Evolutionary conservation across 2,113 vertebrate genomes (phyloP).

Genomic region (Calonectris borealis): DNA sequence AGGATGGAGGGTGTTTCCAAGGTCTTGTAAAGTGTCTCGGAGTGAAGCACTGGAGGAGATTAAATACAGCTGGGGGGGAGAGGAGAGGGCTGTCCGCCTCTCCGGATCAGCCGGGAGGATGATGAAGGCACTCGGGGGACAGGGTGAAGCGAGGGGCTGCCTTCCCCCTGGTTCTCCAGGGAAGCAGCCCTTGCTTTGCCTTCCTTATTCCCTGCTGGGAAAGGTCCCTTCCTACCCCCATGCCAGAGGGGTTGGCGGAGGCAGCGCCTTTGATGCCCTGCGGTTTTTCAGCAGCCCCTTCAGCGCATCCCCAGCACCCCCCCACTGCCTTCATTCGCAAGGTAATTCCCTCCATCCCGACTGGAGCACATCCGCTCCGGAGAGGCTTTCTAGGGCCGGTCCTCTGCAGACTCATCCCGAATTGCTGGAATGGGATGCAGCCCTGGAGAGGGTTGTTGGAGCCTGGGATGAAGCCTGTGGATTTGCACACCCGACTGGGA

Average conservation of each 20-base stretch:
- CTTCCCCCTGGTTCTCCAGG: not conserved
- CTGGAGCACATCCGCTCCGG: rapidly evolving
- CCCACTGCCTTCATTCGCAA: not conserved
- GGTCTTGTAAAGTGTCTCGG: not conserved
- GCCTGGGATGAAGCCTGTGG: not conserved
- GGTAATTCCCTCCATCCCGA: not conserved
- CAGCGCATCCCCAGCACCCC: not conserved
- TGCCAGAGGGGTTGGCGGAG: not conserved
- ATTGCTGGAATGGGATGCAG: not conserved
- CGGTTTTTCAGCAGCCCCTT: not conserved
- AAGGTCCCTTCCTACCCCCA: not conserved
- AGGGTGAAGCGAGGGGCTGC: not conserved
- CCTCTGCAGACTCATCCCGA: rapidly evolving
- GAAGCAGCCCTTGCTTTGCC: not conserved
- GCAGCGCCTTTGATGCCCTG: not conserved
- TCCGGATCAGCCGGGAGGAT: not conserved
- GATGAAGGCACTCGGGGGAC: not conserved
- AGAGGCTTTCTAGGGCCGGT: not conserved
- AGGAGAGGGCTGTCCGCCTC: not conserved
- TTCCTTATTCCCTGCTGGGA: not conserved
- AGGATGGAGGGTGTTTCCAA: not conserved
- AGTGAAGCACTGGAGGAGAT: not conserved
- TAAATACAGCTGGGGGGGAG: not conserved
- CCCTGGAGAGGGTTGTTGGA: not conserved
- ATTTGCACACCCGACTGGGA: not conserved